Percentiles rank a stretch among this genome's conserved stretches.
Evolutionary conservation across 2,888 invertebrate species (phyloP).

Genomic region (Melinaea menophilus): DNA sequence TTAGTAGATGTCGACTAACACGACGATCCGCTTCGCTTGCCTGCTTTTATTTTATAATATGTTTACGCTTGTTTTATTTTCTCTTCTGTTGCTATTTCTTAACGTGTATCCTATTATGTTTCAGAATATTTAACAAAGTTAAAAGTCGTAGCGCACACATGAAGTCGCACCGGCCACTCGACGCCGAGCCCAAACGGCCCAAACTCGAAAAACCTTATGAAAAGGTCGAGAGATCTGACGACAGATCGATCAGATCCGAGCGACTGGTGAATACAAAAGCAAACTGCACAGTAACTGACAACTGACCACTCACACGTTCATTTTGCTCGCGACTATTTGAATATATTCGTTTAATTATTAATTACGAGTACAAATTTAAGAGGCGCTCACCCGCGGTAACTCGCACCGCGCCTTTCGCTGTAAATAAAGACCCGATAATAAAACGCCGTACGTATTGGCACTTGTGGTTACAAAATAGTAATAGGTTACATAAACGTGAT

Average conservation of each 20-base stretch:
- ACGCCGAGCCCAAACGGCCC: slow-evolving; percentile 86
- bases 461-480: slow-evolving; percentile 59
- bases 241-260: slow-evolving; percentile 52
- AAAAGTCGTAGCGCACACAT: slow-evolving; percentile 99
- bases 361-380: slow-evolving; percentile 13
- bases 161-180: slow-evolving; percentile 97
- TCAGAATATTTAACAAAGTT: slow-evolving; percentile 97
- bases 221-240: slow-evolving; percentile 75
- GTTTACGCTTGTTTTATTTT: slow-evolving; percentile 38
- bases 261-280: slow-evolving; percentile 65
- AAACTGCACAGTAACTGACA: slow-evolving; percentile 58
- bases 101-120: slow-evolving; percentile 75
- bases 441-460: slow-evolving; percentile 62
- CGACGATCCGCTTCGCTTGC: slow-evolving; percentile 33
- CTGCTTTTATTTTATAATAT: slow-evolving; percentile 17
- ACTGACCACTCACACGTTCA: slow-evolving; percentile 49
- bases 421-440: slow-evolving; percentile 25
- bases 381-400: slow-evolving; percentile 33
- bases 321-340: slow-evolving; percentile 34
- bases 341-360: background rate
- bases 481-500: slow-evolving; percentile 54
- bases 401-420: slow-evolving; percentile 34
- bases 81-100: slow-evolving; percentile 64
- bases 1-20: slow-evolving; percentile 40
- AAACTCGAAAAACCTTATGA: slow-evolving; percentile 80